A percentile compares a stretch with the other conserved stretches of the same genome.
phyloP scores from a whole-genome alignment of 2,113 vertebrate genomes.

The Propithecus coquereli region DNA sequence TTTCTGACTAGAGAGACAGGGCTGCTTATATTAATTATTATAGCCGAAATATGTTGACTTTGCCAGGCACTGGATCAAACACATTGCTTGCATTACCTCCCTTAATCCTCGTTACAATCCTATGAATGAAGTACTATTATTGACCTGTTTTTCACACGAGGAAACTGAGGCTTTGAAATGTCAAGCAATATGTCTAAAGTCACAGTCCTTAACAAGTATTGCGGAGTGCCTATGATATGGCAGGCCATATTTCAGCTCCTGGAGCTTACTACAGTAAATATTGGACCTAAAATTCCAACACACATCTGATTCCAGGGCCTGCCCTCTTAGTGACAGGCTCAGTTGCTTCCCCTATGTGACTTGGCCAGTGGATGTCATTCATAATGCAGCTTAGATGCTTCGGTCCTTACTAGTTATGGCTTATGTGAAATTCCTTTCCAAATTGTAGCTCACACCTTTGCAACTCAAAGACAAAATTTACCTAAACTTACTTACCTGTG shows the following conservation, averaged over 20 bases:
- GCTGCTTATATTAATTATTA: background rate
- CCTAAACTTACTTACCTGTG: background rate
- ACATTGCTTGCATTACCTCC: background rate
- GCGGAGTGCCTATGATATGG: background rate
- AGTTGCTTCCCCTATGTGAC: background rate
- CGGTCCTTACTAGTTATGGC: background rate
- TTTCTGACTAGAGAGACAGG: background rate
- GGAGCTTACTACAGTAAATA: background rate
- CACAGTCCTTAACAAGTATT: background rate
- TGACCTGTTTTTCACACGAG: background rate
- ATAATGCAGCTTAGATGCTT: background rate
- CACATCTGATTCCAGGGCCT: background rate
- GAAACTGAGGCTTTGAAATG: background rate
- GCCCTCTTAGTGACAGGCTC: background rate
- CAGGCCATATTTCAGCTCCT: background rate
- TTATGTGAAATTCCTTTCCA: background rate
- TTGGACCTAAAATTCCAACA: background rate
- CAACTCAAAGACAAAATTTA: background rate
- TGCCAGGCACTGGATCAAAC: background rate
- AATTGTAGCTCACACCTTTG: background rate
- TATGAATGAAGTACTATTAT: background rate
- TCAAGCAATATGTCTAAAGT: background rate
- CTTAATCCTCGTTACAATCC: background rate
- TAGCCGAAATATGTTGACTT: background rate
- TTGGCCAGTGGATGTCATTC: background rate